Percentiles rank a stretch among this genome's conserved stretches.
These are phyloP conservation scores for Papilio protenor DNA, from an alignment of 2,888 invertebrate species.

Conservation along the genomic window DNA sequence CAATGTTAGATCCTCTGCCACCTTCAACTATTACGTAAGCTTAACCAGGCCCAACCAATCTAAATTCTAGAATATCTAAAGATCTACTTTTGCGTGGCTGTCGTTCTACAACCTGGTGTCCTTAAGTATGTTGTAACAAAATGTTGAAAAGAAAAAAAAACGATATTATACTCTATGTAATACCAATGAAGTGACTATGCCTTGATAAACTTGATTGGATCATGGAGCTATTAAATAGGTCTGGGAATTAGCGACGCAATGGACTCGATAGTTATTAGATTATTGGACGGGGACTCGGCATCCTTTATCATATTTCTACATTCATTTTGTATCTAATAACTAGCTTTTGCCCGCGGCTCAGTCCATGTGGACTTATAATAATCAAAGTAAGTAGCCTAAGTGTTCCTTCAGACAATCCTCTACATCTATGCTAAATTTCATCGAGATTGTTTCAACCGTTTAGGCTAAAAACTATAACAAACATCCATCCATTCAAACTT, in stretches of 20 bases:
- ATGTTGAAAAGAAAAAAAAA: too few relatives aligned
- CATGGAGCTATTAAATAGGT: conserved; percentile 35
- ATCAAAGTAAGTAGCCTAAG: neutral
- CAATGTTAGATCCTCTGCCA: neutral
- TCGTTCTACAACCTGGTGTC: neutral
- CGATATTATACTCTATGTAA: neutral
- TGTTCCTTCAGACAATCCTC: neutral
- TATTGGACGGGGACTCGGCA: neutral
- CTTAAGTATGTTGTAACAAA: too few relatives aligned
- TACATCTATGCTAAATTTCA: too few relatives aligned
- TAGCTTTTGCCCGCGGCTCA: too few relatives aligned
- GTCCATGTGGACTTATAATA: neutral
- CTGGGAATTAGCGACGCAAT: conserved; percentile 29
- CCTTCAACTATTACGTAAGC: neutral
- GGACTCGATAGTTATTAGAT: conserved; percentile 28
- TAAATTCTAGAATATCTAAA: too few relatives aligned
- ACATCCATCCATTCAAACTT: too few relatives aligned
- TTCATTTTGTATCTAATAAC: conserved; percentile 4
- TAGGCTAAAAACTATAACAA: too few relatives aligned
- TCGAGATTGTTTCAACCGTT: too few relatives aligned
- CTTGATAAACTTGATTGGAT: conserved; percentile 37
- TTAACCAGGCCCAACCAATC: too few relatives aligned
- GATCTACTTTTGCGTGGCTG: neutral
- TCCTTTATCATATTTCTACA: neutral
- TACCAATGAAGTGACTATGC: neutral